Percentiles rank a stretch among this genome's conserved stretches.
Conservation (phyloP, 92 coral and sea anemone species). For the Micromussa lordhowensis region DNA sequence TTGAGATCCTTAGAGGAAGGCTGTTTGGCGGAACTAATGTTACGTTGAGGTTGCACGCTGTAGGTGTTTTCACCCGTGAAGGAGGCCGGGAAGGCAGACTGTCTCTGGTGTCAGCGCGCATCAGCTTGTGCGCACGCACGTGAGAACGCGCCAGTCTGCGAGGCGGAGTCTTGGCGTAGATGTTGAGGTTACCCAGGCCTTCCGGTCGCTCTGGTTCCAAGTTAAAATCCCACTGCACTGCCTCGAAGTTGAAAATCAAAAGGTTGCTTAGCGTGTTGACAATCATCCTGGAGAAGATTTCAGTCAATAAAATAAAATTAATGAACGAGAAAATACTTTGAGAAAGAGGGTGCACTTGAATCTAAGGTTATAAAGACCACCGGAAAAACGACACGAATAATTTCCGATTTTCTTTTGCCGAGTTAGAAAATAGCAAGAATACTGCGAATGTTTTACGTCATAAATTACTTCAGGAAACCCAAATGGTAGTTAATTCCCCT, state of each 20-base stretch:
- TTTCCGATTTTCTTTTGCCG: background rate
- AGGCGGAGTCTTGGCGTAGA: constrained; percentile 81
- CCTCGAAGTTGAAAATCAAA: constrained; percentile 92
- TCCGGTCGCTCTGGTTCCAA: constrained; percentile 97
- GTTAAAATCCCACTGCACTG: constrained; percentile 81
- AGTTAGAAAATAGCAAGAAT: background rate
- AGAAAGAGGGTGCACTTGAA: background rate
- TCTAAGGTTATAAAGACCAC: background rate
- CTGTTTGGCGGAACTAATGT: constrained; percentile 26
- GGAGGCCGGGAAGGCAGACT: constrained; percentile 89
- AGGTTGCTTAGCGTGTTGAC: constrained; percentile 95
- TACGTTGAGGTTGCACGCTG: constrained; percentile 31
- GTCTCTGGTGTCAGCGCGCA: constrained; percentile 89
- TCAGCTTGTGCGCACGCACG: constrained; percentile 93
- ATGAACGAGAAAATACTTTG: background rate
- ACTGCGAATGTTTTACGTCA: background rate
- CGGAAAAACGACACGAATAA: background rate
- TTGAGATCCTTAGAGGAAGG: constrained; percentile 63
- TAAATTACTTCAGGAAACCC: no score
- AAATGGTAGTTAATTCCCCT: no score
- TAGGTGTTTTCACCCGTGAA: constrained; percentile 65
- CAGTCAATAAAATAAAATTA: background rate
- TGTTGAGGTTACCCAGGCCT: constrained; percentile 78
- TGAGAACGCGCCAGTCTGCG: constrained; percentile 85
- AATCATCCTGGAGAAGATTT: constrained; percentile 69